Conservation (phyloP, 2,888 invertebrate species). For the Hyppa rectilinea region DNA sequence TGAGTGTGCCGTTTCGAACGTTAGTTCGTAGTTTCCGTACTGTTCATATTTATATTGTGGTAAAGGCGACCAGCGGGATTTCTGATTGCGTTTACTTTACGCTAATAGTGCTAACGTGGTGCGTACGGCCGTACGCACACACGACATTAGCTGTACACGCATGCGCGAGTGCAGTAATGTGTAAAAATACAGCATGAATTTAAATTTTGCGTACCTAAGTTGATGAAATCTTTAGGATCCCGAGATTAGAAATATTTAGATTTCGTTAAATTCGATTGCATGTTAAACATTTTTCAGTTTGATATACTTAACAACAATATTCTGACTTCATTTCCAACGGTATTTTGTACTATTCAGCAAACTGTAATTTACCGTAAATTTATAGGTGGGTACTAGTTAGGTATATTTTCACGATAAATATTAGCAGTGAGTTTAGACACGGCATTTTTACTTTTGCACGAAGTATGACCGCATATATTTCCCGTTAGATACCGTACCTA, state of each 20-base stretch:
- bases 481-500: slow-evolving; percentile 61
- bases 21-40: too few species aligned
- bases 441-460: slow-evolving; percentile 46
- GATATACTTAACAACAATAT: background rate
- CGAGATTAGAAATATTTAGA: background rate
- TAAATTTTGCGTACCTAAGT: background rate
- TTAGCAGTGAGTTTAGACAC: slow-evolving; percentile 39
- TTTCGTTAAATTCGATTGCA: background rate
- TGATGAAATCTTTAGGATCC: background rate
- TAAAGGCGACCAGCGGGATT: background rate
- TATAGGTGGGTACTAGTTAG: slow-evolving; percentile 1
- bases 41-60: too few species aligned
- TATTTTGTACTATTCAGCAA: slow-evolving; percentile 12
- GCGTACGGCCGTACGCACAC: too few species aligned
- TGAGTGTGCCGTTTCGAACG: too few species aligned
- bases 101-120: background rate
- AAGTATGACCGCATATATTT: slow-evolving; percentile 64
- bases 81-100: slow-evolving; percentile 15
- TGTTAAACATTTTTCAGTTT: background rate
- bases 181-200: background rate
- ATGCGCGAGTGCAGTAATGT: background rate
- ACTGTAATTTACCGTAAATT: slow-evolving; percentile 20
- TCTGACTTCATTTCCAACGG: slow-evolving; percentile 3
- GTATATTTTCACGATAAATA: slow-evolving; percentile 34
- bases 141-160: too few species aligned